Conservation (phyloP, 1,140 invertebrate genomes). For the Drosophila pseudoananassae region DNA sequence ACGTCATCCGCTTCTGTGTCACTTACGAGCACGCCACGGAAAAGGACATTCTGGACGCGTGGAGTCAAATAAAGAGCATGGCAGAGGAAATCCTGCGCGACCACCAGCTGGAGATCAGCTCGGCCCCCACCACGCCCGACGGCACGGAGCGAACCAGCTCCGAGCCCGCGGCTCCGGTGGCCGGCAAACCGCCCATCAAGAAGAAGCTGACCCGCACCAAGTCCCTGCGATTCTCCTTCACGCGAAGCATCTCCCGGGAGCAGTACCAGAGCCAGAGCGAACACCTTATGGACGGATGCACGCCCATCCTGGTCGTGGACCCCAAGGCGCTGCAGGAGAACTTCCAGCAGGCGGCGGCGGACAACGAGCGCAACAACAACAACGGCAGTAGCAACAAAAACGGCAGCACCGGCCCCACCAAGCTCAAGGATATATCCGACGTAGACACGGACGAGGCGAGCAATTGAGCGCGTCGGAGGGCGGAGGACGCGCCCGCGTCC, state of each 20-base stretch:
- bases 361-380: conserved; percentile 41
- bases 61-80: conserved; percentile 89
- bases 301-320: conserved; percentile 87
- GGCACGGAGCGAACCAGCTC: conserved; percentile 62
- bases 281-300: conserved; percentile 88
- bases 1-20: conserved; percentile 93
- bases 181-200: conserved; percentile 85
- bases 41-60: conserved; percentile 91
- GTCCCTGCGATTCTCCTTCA: conserved; percentile 88
- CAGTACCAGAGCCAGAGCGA: conserved; percentile 87
- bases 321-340: conserved; percentile 67
- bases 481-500: not conserved
- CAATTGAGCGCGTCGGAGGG: conserved; percentile 49
- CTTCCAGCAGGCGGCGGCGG: conserved; percentile 66
- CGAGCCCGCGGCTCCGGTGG: conserved; percentile 71
- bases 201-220: conserved; percentile 86
- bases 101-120: conserved; percentile 69
- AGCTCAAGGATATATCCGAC: conserved; percentile 76
- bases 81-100: conserved; percentile 88
- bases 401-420: conserved; percentile 35
- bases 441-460: conserved; percentile 81
- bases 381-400: conserved; percentile 10
- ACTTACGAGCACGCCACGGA: conserved; percentile 91
- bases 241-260: conserved; percentile 87
- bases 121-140: conserved; percentile 66